phyloP scores from a whole-genome alignment of 2,797 vertebrate species.

The Pipistrellus kuhlii region DNA sequence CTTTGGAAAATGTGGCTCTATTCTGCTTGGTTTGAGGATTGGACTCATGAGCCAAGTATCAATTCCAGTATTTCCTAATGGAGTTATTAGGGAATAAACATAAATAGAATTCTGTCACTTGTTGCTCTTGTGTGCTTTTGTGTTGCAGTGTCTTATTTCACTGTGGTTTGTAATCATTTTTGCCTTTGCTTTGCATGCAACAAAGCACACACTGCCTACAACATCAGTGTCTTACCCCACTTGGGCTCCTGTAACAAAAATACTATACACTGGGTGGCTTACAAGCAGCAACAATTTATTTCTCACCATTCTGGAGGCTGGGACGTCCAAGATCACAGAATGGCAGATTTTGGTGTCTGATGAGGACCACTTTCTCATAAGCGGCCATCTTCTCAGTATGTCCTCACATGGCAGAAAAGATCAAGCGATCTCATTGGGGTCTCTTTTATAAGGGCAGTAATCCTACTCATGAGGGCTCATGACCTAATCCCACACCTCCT shows the following conservation, averaged over 20 bases:
- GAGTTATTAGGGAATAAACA: not conserved
- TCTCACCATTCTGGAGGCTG: not conserved
- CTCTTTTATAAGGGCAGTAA: not conserved
- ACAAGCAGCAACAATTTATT: not conserved
- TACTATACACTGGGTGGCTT: not conserved
- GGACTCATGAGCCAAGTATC: not conserved
- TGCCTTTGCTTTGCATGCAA: not conserved
- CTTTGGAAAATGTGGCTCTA: not conserved
- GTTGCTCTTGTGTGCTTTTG: not conserved
- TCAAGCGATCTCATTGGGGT: too few species aligned
- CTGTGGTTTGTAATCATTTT: not conserved
- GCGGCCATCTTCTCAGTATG: not conserved
- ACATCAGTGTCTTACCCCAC: not conserved
- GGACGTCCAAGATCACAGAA: not conserved
- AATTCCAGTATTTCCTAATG: not conserved
- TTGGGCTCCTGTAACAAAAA: not conserved
- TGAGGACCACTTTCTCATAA: not conserved
- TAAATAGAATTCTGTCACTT: not conserved
- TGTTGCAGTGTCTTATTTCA: not conserved
- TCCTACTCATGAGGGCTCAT: not conserved
- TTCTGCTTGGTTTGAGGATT: not conserved
- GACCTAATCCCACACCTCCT: not conserved
- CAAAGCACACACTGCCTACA: not conserved
- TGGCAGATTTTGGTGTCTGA: accelerated
- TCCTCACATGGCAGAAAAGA: not conserved